phyloP scores from a whole-genome alignment of 1,140 invertebrate genomes.

The Apis dorsata region DNA sequence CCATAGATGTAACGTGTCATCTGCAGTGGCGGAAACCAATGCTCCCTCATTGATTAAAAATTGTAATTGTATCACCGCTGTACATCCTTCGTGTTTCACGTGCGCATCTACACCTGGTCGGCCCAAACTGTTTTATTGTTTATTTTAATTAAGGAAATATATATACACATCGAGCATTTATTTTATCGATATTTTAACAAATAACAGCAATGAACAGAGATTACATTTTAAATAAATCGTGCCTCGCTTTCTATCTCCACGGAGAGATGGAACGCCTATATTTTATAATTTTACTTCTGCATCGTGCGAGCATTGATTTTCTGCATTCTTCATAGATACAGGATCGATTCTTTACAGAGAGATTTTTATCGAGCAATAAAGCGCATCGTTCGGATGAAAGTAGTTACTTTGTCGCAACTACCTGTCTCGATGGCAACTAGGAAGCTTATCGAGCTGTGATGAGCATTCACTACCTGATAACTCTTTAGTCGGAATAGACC shows the following conservation, averaged over 20 bases:
- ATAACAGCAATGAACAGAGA: background rate
- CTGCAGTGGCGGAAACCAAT: slow-evolving; percentile 94
- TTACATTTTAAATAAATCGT: background rate
- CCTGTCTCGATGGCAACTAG: slow-evolving; percentile 50
- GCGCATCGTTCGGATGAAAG: slow-evolving; percentile 36
- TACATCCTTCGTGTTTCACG: slow-evolving; percentile 90
- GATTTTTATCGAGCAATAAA: slow-evolving; percentile 46
- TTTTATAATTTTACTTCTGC: background rate
- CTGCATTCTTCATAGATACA: background rate
- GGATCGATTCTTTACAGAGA: slow-evolving; percentile 28
- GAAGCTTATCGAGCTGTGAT: slow-evolving; percentile 58
- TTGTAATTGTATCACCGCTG: slow-evolving; percentile 92
- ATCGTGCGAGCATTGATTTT: slow-evolving; percentile 11
- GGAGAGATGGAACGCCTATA: background rate
- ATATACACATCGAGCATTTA: too few relatives aligned
- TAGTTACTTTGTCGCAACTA: slow-evolving; percentile 52
- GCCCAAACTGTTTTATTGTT: slow-evolving; percentile 87
- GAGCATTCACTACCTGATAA: slow-evolving; percentile 47
- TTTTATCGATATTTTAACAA: too few relatives aligned
- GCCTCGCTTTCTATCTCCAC: background rate
- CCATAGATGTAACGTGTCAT: slow-evolving; percentile 98
- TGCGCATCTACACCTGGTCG: slow-evolving; percentile 96
- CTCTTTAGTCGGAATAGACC: slow-evolving; percentile 57
- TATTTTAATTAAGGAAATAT: too few relatives aligned
- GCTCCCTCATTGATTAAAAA: slow-evolving; percentile 98